Evolutionary conservation across 1,140 invertebrate genomes (phyloP).

Genomic region (Trichonephila clavipes): DNA sequence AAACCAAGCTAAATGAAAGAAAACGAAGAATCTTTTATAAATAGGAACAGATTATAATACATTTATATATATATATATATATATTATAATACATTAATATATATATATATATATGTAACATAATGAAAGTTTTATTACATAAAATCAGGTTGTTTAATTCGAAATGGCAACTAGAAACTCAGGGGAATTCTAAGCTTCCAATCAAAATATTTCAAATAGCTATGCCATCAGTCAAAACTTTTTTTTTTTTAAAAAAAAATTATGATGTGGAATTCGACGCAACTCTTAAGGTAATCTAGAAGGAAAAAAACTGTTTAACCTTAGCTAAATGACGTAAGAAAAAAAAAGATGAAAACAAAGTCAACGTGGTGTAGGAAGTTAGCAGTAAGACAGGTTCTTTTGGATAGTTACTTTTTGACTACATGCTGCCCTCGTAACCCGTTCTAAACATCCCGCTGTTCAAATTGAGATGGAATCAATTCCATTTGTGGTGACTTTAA

Average conservation of each 20-base stretch:
- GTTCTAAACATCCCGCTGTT: not conserved
- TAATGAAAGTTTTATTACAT: too few species aligned
- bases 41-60: not conserved
- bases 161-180: not conserved
- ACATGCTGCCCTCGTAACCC: not conserved
- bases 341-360: not conserved
- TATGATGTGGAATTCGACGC: not conserved
- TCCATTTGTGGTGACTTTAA: not conserved
- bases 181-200: not conserved
- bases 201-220: not conserved
- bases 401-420: not conserved
- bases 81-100: too few species aligned
- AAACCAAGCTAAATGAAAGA: too few species aligned
- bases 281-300: not conserved
- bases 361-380: not conserved
- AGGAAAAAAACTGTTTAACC: constrained; percentile 24
- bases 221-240: not conserved
- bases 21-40: not conserved
- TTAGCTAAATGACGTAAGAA: not conserved
- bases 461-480: not conserved
- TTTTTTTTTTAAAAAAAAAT: too few species aligned
- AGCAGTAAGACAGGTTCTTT: constrained; percentile 17
- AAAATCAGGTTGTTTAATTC: too few species aligned
- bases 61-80: too few species aligned
- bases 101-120: too few species aligned